phyloP scores from a whole-genome alignment of 2,113 vertebrate species.

The Amphilophus citrinellus region DNA sequence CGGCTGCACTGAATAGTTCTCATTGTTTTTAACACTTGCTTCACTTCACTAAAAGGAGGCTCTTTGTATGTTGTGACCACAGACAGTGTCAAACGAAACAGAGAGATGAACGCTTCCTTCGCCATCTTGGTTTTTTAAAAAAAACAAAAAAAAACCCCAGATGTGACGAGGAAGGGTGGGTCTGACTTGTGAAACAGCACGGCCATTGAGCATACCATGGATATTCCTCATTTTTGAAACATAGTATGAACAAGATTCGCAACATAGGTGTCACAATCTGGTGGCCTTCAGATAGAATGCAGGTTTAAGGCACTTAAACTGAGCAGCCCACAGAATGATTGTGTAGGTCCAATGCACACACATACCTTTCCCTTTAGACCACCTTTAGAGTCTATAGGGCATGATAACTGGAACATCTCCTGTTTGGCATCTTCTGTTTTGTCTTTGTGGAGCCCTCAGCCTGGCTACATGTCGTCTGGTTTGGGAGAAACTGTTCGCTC shows the following conservation, averaged over 20 bases:
- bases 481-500: background rate
- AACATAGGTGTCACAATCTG: too few relatives aligned
- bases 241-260: background rate
- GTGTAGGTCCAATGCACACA: background rate
- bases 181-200: background rate
- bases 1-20: background rate
- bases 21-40: background rate
- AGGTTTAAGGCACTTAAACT: background rate
- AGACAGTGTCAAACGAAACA: background rate
- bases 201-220: background rate
- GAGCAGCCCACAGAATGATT: too few relatives aligned
- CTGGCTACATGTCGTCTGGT: background rate
- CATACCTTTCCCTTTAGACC: background rate
- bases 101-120: background rate
- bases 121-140: background rate
- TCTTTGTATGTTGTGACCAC: background rate
- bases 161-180: background rate
- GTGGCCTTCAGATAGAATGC: background rate
- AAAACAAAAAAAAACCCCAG: background rate
- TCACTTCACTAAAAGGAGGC: background rate
- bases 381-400: background rate
- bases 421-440: background rate
- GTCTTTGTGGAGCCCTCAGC: background rate
- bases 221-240: background rate
- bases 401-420: background rate